Evolutionary conservation across 2,113 vertebrate genomes (phyloP), one percentile per base, ranked within the genome.

Genomic region (Mystacornis crossleyi): DNA sequence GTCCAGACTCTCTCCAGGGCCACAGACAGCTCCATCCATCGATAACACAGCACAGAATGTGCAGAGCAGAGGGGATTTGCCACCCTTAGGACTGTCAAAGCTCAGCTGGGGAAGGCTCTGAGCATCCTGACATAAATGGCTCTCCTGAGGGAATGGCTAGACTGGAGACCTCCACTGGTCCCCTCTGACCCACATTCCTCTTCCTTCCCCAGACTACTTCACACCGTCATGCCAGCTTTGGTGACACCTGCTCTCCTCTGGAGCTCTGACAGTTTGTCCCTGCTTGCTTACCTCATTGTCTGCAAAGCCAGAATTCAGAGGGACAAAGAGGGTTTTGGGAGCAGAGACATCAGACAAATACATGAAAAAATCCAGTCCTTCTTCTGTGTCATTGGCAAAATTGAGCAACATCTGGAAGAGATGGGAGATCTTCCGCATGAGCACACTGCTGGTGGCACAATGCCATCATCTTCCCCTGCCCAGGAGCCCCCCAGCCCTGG

Each of bases 261-360:
- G 33, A 38, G 24, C 50, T 86, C 58, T 18, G 17, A 47, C 1
- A 55, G 33, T 18, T 87, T 0, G 1, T 43, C 75, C 40, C 60
- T 60, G 45, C 64, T 65, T 42, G 12, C 93, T 95, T 96, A 99
- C 99, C 98, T 98, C 96, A 80, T 99, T 99, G 33, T 87, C 94
- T 18, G 75, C 7, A 50, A 99, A 99, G 81, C 99, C 99, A 25
- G 97, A 96, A 4, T 99, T 98, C 77, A 99, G 97, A 33, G 99
- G 99, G 40, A 99, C 99, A 53, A 99, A 99, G 61, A 99, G 96
- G 0, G 99, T 99, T 94, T 99, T 98, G 42, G 98, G 98, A 53
- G 98, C 93, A 3, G 96, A 98, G 70, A 95, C 98, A n/a, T 98
- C 97, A 5, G 98, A 97, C 36, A 99, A 97, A 89, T 99, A 98